A percentile compares a stretch with the other conserved stretches of the same genome.
phyloP scores from a whole-genome alignment of 30 jellyfish, hydroid and myxozoan species.

The Pelagia noctiluca region DNA sequence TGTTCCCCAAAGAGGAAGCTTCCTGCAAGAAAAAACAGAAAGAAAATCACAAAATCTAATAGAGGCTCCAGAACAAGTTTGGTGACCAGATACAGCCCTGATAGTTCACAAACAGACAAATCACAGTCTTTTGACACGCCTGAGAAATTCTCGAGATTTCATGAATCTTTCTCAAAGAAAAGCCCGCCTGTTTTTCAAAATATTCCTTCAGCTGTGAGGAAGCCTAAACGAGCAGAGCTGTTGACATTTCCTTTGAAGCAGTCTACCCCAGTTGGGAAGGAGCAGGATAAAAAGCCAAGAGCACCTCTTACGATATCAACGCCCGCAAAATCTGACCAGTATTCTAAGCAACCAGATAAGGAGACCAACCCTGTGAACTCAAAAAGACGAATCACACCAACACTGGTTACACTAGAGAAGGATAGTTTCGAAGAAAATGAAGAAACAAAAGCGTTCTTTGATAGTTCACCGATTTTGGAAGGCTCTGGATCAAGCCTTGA shows the following conservation, averaged over 20 bases:
- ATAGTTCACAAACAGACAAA: neutral
- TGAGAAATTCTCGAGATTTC: neutral
- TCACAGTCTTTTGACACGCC: slow-evolving; percentile 27
- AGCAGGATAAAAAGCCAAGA: neutral
- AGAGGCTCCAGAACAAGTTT: slow-evolving; percentile 15
- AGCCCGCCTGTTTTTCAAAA: too few species aligned
- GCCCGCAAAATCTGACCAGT: neutral
- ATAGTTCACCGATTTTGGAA: slow-evolving; percentile 40
- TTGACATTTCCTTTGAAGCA: too few species aligned
- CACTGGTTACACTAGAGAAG: slow-evolving; percentile 72
- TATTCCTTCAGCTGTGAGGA: too few species aligned
- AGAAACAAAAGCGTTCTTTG: slow-evolving; percentile 34
- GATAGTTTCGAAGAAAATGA: slow-evolving; percentile 17
- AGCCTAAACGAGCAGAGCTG: slow-evolving; percentile 23
- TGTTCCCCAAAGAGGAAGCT: slow-evolving; percentile 54
- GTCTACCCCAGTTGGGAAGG: neutral
- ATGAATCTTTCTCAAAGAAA: neutral
- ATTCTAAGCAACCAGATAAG: slow-evolving; percentile 11
- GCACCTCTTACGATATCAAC: neutral
- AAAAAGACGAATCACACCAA: slow-evolving; percentile 80
- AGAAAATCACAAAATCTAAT: neutral
- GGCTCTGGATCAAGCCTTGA: slow-evolving; percentile 41
- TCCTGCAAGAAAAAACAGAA: neutral
- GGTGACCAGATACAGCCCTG: slow-evolving; percentile 4
- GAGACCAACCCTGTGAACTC: neutral